Percentiles rank a stretch among this genome's conserved stretches.
These are phyloP conservation scores for Scytalopus superciliaris DNA, from an alignment of 2,113 vertebrate genomes.

Conservation along the genomic window DNA sequence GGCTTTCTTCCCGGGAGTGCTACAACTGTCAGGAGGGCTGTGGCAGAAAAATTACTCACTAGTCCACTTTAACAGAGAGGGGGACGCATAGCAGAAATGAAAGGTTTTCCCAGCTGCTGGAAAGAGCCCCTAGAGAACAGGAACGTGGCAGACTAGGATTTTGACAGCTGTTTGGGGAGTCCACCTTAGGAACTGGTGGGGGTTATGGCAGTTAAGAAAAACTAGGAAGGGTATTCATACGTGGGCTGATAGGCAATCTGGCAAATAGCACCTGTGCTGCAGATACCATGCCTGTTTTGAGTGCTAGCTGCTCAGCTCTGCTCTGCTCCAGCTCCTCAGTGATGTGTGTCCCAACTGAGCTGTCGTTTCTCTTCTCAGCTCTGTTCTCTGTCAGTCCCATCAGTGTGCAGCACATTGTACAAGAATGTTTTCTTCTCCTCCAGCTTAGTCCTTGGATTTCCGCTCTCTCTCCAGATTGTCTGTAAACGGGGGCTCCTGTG, in stretches of 20 bases:
- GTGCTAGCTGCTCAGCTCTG: neutral
- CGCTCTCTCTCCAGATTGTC: neutral
- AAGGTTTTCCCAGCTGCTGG: neutral
- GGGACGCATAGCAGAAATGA: neutral
- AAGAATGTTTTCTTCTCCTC: neutral
- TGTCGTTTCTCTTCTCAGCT: neutral
- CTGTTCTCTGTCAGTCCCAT: neutral
- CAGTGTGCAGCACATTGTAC: neutral
- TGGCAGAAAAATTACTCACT: neutral
- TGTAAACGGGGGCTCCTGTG: neutral
- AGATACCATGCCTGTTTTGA: neutral
- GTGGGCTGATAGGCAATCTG: neutral
- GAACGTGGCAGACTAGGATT: neutral
- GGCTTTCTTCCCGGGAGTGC: neutral
- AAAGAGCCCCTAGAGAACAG: neutral
- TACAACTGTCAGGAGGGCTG: neutral
- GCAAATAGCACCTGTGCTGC: neutral
- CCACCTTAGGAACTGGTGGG: neutral
- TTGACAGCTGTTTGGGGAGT: neutral
- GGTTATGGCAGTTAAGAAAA: neutral
- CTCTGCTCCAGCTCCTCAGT: neutral
- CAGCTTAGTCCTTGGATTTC: neutral
- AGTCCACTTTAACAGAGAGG: neutral
- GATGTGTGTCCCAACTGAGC: neutral
- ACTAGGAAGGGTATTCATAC: neutral